Conservation (phyloP, 2,113 vertebrate genomes). For the Coryphaenoides rupestris region DNA sequence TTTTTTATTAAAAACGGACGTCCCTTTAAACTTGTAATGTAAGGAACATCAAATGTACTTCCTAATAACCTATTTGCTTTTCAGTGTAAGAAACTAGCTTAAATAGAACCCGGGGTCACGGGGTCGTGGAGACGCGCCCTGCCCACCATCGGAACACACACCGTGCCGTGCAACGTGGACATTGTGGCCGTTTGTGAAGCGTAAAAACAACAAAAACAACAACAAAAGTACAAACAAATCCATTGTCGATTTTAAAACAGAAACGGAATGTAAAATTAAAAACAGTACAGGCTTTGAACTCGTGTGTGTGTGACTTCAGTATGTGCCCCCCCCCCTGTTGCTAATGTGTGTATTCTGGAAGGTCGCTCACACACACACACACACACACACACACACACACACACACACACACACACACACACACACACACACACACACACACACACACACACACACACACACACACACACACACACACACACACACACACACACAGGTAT, state of each 20-base stretch:
- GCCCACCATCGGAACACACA: slow-evolving; percentile 46
- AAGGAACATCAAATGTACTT: slow-evolving; percentile 62
- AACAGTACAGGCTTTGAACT: too few relatives aligned
- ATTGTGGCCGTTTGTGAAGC: slow-evolving; percentile 44
- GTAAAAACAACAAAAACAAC: slow-evolving; percentile 60
- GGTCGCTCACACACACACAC: too few relatives aligned
- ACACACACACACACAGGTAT: too few relatives aligned
- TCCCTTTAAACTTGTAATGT: slow-evolving; percentile 61
- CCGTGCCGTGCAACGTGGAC: slow-evolving; percentile 32
- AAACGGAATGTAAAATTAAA: too few relatives aligned
- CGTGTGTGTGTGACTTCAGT: too few relatives aligned
- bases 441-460: too few relatives aligned
- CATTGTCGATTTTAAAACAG: background rate
- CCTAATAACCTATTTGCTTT: slow-evolving; percentile 55
- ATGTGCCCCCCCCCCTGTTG: too few relatives aligned
- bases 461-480: too few relatives aligned
- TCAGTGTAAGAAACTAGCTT: slow-evolving; percentile 75
- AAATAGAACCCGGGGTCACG: slow-evolving; percentile 66
- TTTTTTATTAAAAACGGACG: slow-evolving; percentile 56
- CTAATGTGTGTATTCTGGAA: background rate
- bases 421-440: too few relatives aligned
- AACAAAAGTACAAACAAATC: slow-evolving; percentile 28
- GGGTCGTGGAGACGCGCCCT: slow-evolving; percentile 46
- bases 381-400: too few relatives aligned
- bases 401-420: too few relatives aligned